phyloP scores from a whole-genome alignment of 2,797 vertebrate genomes.

The Mus minutoides region DNA sequence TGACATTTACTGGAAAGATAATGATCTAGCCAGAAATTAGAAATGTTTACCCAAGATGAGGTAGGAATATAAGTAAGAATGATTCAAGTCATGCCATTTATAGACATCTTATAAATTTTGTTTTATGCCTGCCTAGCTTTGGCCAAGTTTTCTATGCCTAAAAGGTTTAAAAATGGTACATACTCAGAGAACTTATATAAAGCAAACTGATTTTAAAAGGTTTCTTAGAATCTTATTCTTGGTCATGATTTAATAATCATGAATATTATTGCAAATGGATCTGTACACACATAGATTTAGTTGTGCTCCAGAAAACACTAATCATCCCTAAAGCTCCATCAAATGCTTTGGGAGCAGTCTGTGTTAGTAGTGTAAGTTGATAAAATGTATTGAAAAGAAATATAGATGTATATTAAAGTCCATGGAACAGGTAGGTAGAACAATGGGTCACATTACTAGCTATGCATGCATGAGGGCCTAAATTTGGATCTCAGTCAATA shows the following conservation, averaged over 20 bases:
- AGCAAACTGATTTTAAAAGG: neutral
- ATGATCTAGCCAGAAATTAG: conserved; percentile 75
- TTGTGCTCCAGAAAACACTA: neutral
- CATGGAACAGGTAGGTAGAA: neutral
- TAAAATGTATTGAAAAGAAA: neutral
- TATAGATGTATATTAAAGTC: neutral
- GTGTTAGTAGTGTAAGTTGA: neutral
- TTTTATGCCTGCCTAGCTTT: neutral
- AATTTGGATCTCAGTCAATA: neutral
- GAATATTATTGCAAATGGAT: neutral
- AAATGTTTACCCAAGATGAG: conserved; percentile 77
- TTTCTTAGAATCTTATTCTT: conserved; percentile 44
- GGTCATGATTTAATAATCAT: neutral
- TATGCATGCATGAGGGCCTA: neutral
- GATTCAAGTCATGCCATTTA: conserved; percentile 56
- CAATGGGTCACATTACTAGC: neutral
- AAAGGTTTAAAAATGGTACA: neutral
- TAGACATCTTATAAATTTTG: conserved; percentile 11
- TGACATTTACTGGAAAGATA: conserved; percentile 78
- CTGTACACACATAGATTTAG: neutral
- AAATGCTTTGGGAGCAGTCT: neutral
- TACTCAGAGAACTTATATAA: neutral
- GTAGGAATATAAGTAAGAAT: conserved; percentile 65
- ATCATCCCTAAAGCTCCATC: neutral
- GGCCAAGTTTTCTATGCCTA: neutral